Base-by-base conservation (phyloP, 1,140 invertebrate species). In the Drosophila pruinosa region DNA sequence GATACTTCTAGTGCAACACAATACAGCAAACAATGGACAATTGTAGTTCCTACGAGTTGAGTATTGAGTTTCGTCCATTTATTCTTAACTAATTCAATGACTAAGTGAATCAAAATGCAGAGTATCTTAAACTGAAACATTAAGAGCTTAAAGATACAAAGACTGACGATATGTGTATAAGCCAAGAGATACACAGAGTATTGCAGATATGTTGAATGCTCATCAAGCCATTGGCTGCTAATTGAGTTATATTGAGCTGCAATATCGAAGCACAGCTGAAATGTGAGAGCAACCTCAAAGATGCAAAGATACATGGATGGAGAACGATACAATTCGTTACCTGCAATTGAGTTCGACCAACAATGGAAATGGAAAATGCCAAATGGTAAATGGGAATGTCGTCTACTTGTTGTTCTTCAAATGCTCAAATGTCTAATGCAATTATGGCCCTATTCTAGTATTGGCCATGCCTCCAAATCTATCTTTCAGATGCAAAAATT, bases 371-470 rank as follows among this genome's bases (percentile, higher is more conserved):
- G 5, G 26, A 28, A 28, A 28, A 28, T 26, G 24, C 24, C 10
- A n/a, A n/a, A n/a, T n/a, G n/a, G n/a, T n/a, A 39, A 47, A 47
- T 41, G 17, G 2, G 17, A 21, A n/a, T 14, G 39, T 31, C 7
- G 14, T 22, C 14, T 50, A 3, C 22, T 21, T 52, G 2, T 41
- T 43, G 38, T 43, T 64, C 21, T 10, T 31, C 28, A 6, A 10
- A 34, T 24, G 14, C 26, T 34, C 26, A 41, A 43, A 24, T 56
- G 2, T 28, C 3, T 14, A 48, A 70, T 56, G 52, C 67, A 70
- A 70, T 56, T 56, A 48, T 39, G n/a, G 10, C 7, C 64, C 41
- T 12, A 4, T n/a, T 6, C 26, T 28, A n/a, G n/a, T n/a, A 26
- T 57, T 38, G 22, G 15, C 4, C 17, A 38, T 41, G 22, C 12